Evolutionary conservation across 2,888 invertebrate species (phyloP), one percentile per base, ranked within the genome.

Genomic region (Tinea semifulvella): DNA sequence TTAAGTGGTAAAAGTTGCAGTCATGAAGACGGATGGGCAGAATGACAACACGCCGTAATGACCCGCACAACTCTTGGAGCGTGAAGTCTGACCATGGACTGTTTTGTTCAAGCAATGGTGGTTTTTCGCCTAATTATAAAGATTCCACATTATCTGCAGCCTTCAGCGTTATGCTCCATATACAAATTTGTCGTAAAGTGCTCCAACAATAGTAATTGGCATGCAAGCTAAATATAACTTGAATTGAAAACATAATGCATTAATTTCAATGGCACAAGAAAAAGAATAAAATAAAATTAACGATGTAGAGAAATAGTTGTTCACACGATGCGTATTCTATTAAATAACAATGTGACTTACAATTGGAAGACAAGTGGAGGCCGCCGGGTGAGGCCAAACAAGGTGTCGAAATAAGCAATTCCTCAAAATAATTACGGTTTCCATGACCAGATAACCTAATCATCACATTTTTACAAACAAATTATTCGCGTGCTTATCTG

Each of bases 61-160:
- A 31, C 28, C 19, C 19, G 27, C 42, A 31, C 26, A 14, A 43
- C 19, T 17, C 28, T 26, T 43, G 19, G 43, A 43, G 43, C 43
- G 43, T 43, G 43, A 43, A 43, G 20, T 13, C 22, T 40, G 40
- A 22, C 40, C 40, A 40, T 40, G 40, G 20, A 40, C 40, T 40
- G 19, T 39, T 40, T 40, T 40, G 22, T 10, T 36, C 36, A 36
- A 36, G 3, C 16, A 31, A 31, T 31, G 11, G 13, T 31, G 14
- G 31, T 4, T 13, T 14, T 14, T 31, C 7, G n/a, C 2, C 14
- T 31, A 31, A 31, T 31, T n/a, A 13, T 31, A n/a, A 31, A 31
- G 31, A 31, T 31, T 31, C 13, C 31, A 31, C n/a, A 31, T 31
- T 31, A n/a, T n/a, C n/a, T n/a, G 11, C 14, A 31, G 31, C 6